A percentile compares a stretch with the other conserved stretches of the same genome.
phyloP scores from a whole-genome alignment of 2,888 invertebrate genomes.

The Periphyllus acericola region DNA sequence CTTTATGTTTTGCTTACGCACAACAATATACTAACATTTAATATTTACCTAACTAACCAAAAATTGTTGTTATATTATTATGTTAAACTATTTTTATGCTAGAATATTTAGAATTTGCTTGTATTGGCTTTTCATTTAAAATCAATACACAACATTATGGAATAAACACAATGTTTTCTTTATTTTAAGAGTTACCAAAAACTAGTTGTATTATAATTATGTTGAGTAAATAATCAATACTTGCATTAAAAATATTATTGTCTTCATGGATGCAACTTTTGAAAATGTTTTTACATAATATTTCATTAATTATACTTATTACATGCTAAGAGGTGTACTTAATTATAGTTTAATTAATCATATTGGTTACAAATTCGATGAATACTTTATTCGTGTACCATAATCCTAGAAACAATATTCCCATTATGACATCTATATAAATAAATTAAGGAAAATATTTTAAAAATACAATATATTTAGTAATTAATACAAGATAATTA shows the following conservation, averaged over 20 bases:
- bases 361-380: slow-evolving; percentile 13
- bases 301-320: neutral
- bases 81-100: slow-evolving; percentile 38
- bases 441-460: slow-evolving; percentile 29
- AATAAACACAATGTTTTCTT: slow-evolving; percentile 24
- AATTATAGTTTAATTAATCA: neutral
- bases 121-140: slow-evolving; percentile 8
- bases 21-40: neutral
- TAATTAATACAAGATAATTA: neutral
- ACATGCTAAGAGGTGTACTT: neutral
- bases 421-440: slow-evolving; percentile 7
- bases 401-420: slow-evolving; percentile 32
- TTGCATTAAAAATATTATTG: slow-evolving; percentile 2
- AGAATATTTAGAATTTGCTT: slow-evolving; percentile 15
- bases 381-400: slow-evolving; percentile 48
- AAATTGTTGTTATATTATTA: slow-evolving; percentile 37
- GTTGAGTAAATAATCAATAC: slow-evolving; percentile 2
- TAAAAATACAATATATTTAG: neutral
- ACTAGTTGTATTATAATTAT: neutral
- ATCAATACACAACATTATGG: slow-evolving; percentile 28
- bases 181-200: neutral
- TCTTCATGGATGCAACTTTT: neutral
- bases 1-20: slow-evolving; percentile 22
- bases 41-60: slow-evolving; percentile 17
- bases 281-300: neutral